Evolutionary conservation across 2,888 invertebrate species (phyloP).

Genomic region (Amblyjoppa proteus): DNA sequence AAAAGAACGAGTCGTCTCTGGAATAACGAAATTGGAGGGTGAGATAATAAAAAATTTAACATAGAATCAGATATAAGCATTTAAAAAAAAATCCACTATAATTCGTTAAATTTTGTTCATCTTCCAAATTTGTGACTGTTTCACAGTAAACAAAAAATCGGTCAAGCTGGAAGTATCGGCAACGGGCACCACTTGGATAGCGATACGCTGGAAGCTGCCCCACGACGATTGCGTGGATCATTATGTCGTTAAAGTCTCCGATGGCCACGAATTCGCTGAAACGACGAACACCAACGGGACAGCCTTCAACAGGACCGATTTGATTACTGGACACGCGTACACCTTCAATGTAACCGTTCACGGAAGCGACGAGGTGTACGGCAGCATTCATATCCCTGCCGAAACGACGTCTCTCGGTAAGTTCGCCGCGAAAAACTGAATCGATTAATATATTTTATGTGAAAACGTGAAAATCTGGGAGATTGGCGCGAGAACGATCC

Average conservation of each 20-base stretch:
- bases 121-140: neutral
- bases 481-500: too few species aligned
- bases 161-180: slow-evolving; percentile 41
- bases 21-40: slow-evolving; percentile 22
- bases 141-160: slow-evolving; percentile 44
- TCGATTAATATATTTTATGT: too few species aligned
- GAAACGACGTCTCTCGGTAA: slow-evolving; percentile 65
- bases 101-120: neutral
- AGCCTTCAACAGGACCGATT: slow-evolving; percentile 61
- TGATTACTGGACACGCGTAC: slow-evolving; percentile 73
- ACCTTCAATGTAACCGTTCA: slow-evolving; percentile 69
- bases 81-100: neutral
- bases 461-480: neutral
- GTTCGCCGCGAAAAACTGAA: neutral
- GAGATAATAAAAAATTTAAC: neutral
- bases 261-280: slow-evolving; percentile 25
- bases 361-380: slow-evolving; percentile 12
- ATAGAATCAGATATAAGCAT: neutral
- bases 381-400: slow-evolving; percentile 27
- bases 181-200: slow-evolving; percentile 65
- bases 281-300: slow-evolving; percentile 16
- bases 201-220: slow-evolving; percentile 68
- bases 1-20: neutral
- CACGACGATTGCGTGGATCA: slow-evolving; percentile 23
- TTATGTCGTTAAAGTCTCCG: slow-evolving; percentile 63